Base-by-base conservation (phyloP, 2,888 invertebrate species). In the Eupithecia subumbrata region DNA sequence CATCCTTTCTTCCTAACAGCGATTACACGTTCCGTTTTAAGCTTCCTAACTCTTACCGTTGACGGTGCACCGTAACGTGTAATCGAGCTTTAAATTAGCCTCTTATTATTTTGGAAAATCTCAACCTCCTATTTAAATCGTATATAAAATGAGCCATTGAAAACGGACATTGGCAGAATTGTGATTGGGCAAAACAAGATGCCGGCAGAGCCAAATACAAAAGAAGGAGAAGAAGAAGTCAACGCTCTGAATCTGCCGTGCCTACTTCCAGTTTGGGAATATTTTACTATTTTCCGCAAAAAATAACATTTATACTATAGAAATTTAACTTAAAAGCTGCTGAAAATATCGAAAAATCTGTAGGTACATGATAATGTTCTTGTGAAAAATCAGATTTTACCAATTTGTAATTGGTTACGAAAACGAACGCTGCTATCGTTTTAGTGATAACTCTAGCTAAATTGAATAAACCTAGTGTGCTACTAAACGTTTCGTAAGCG, bases 341-440 rank as follows among this genome's bases (percentile, higher is more conserved):
- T 45, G 43, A 43, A 37, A 25, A 25, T 12, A 69, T n/a, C 67
- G 14, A 22, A 45, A 63, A 63, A 9, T 43, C 37, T 48, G 7
- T n/a, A n/a, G n/a, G n/a, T 52, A 11, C 4, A 71, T 30, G 71
- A 74, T 56, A 25, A 79, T 80, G 80, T 81, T 74, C 75, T 75
- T 75, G 79, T 82, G 77, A 81, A 84, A 71, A n/a, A 80, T 66
- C 73, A 71, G 73, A 75, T 74, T 73, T 81, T 78, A 34, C 40
- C 12, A 40, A 71, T 75, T 71, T 9, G 11, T 30, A 48, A 78
- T 69, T 81, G 76, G 79, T 81, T 81, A 82, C 80, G 73, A 84
- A 77, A 84, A 81, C 79, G 80, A 81, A 80, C 81, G 73, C 76
- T 70, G 77, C 75, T 74, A 83, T 80, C 77, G 72, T 80, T 80